phyloP scores from a whole-genome alignment of 2,113 vertebrate genomes.

The Benthochromis sp. region DNA sequence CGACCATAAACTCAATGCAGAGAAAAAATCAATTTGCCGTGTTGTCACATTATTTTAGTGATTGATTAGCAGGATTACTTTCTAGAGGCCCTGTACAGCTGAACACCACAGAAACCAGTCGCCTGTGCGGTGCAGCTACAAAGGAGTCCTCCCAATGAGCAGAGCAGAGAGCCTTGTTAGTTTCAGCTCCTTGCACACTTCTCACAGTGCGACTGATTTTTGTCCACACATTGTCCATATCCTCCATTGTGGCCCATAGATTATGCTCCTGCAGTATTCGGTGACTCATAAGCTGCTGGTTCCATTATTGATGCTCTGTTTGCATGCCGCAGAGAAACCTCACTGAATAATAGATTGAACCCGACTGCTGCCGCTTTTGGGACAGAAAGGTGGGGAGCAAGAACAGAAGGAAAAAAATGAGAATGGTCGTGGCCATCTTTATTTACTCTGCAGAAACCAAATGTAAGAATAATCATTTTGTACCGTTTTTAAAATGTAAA shows the following conservation, averaged over 20 bases:
- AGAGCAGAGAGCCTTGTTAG: neutral
- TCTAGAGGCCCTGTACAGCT: accelerated
- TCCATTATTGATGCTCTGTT: constrained; percentile 40
- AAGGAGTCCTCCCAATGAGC: neutral
- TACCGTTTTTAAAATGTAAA: neutral
- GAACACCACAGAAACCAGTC: neutral
- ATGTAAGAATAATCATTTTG: neutral
- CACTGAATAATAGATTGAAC: constrained; percentile 37
- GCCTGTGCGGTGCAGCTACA: accelerated
- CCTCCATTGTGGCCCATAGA: neutral
- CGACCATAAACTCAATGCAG: neutral
- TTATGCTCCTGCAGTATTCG: constrained; percentile 8
- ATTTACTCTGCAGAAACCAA: neutral
- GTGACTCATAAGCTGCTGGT: constrained; percentile 26
- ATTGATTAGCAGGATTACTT: neutral
- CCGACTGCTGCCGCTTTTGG: neutral
- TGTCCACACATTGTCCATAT: neutral
- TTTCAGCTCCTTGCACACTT: neutral
- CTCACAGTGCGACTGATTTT: neutral
- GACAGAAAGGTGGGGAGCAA: neutral
- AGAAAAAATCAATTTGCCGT: accelerated
- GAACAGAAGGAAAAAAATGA: accelerated
- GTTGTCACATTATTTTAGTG: neutral
- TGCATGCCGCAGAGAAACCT: constrained; percentile 2
- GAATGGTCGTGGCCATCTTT: accelerated